Evolutionary conservation across 1,140 invertebrate species (phyloP), one percentile per base, ranked within the genome.

Genomic region (Drosophila quadrilineata): DNA sequence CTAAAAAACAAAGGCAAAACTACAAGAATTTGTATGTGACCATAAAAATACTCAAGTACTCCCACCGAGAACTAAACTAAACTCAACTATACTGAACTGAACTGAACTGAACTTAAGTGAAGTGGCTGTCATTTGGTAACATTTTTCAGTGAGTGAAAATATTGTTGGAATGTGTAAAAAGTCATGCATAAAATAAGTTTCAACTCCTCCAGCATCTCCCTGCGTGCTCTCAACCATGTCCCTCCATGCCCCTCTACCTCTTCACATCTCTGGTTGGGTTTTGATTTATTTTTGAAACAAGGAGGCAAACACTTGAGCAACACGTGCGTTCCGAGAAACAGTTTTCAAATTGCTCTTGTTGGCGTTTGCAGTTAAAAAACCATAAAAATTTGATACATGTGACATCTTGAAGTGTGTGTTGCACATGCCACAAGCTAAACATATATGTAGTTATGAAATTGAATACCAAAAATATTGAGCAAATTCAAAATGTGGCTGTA

Each of bases 121-220:
- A 80, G 75, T 80, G 75, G 57, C 77, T 82, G 69, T 70, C 77
- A 66, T 71, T 73, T 66, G 59, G 60, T 22, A 45, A 69, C 69
- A 63, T 69, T 68, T n/a, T n/a, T 64, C 64, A 63, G 69, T 58
- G 69, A 69, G 69, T 72, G 77, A 53, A 82, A 77, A 77, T 84
- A 73, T 82, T 69, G 77, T 59, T 29, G 77, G 77, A 82, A 84
- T 84, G 77, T 79, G 77, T 85, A 77, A 84, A 84, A 84, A 84
- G 77, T 84, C 77, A 84, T 84, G 77, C 77, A 84, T 84, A 84
- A 77, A 84, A 84, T 84, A 85, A 84, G 77, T 85, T 84, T 84
- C 79, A 71, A 75, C 79, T 85, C 77, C 48, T 33, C 53, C 75
- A 38, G 52, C 66, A 38, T 28, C 36, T 59, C 21, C 29, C 45